Conservation (phyloP, 2,797 vertebrate genomes). For the Poliocrania exsul region DNA sequence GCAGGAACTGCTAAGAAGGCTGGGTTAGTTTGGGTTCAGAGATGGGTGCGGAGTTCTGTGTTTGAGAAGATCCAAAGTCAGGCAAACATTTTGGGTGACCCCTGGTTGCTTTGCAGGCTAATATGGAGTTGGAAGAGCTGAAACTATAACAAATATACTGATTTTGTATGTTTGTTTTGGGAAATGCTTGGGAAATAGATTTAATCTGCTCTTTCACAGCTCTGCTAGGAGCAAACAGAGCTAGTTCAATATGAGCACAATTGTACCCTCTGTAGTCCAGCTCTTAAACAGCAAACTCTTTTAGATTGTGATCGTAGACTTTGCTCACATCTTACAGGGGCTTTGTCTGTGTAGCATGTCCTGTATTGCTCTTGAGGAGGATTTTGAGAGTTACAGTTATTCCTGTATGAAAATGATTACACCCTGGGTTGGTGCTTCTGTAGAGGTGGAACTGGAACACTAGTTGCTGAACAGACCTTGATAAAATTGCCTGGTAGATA, state of each 20-base stretch:
- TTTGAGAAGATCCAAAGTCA: not conserved
- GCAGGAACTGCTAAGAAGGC: not conserved
- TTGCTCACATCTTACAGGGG: not conserved
- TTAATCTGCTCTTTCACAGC: not conserved
- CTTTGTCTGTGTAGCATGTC: not conserved
- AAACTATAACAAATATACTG: not conserved
- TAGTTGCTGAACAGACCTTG: not conserved
- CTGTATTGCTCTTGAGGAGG: not conserved
- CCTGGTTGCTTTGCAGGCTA: not conserved
- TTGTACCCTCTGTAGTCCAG: not conserved
- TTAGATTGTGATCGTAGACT: not conserved
- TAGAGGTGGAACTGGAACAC: not conserved
- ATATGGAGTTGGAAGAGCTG: not conserved
- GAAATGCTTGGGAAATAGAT: not conserved
- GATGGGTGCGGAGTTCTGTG: not conserved
- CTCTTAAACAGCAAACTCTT: not conserved
- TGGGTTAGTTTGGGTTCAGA: not conserved
- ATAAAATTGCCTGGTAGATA: not conserved
- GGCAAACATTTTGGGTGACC: not conserved
- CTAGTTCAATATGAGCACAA: not conserved
- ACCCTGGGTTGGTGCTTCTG: not conserved
- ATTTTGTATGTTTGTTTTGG: not conserved
- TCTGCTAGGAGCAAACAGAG: not conserved
- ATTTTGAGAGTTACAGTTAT: not conserved
- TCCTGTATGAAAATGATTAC: not conserved